A percentile compares a stretch with the other conserved stretches of the same genome.
Evolutionary conservation across 2,888 invertebrate genomes (phyloP).

Genomic region (Ophion costatus): DNA sequence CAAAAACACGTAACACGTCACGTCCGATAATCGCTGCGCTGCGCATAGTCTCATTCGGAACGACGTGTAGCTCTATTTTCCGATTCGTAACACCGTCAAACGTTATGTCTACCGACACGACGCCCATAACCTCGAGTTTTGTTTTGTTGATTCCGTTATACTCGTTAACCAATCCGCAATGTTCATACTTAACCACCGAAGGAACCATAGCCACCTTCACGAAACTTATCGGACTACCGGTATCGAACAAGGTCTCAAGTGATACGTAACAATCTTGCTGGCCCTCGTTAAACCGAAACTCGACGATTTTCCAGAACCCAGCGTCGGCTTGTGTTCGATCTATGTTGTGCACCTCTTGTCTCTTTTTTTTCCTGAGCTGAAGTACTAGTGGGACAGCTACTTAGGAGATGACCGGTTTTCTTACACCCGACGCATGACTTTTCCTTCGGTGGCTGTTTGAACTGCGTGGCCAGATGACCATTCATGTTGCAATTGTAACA

Average conservation of each 20-base stretch:
- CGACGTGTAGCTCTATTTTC: constrained; percentile 5
- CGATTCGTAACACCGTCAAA: too few species aligned
- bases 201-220: constrained; percentile 40
- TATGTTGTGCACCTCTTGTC: constrained; percentile 27
- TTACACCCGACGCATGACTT: constrained; percentile 49
- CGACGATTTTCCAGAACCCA: neutral
- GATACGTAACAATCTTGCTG: neutral
- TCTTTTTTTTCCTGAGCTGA: neutral
- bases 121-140: constrained; percentile 14
- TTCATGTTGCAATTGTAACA: constrained; percentile 12
- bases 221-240: constrained; percentile 53
- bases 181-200: constrained; percentile 14
- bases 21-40: constrained; percentile 30
- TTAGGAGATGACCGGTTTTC: constrained; percentile 25
- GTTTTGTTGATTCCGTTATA: constrained; percentile 38
- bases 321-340: constrained; percentile 11
- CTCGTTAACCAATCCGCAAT: constrained; percentile 10
- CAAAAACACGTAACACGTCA: constrained; percentile 10
- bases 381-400: constrained; percentile 24
- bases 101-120: constrained; percentile 1
- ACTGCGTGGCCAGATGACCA: neutral
- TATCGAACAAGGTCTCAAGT: constrained; percentile 37
- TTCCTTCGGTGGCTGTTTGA: neutral
- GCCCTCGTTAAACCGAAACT: neutral
- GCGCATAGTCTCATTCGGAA: constrained; percentile 15